Conservation (phyloP, 2,797 vertebrate genomes). For the Balearica regulorum region DNA sequence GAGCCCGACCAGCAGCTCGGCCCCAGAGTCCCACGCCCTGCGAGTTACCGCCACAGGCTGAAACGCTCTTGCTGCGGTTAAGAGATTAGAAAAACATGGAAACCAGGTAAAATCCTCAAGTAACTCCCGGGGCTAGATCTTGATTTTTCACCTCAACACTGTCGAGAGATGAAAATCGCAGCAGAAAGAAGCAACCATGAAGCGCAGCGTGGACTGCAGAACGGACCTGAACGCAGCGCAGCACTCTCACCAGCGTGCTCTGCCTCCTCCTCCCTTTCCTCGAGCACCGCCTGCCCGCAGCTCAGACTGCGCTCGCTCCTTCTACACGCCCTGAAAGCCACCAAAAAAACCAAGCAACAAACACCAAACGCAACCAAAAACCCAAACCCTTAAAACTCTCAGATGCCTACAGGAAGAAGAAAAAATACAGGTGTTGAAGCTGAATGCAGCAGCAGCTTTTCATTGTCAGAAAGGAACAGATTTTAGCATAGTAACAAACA, state of each 20-base stretch:
- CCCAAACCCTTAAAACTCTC: background rate
- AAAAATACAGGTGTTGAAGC: background rate
- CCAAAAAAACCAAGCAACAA: no score
- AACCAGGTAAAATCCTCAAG: background rate
- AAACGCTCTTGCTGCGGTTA: background rate
- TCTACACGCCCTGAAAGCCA: background rate
- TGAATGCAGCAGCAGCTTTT: background rate
- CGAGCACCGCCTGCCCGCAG: background rate
- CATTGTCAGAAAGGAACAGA: background rate
- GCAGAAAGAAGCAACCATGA: background rate
- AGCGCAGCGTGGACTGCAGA: background rate
- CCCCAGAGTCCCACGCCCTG: background rate
- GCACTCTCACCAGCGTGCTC: accelerated
- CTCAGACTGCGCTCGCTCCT: background rate
- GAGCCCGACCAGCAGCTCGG: accelerated
- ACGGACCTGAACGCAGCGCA: background rate
- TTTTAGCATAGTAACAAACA: background rate
- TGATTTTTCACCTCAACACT: background rate
- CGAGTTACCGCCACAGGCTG: accelerated
- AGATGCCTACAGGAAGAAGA: background rate
- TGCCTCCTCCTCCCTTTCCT: background rate
- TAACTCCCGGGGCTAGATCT: background rate
- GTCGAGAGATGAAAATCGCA: background rate
- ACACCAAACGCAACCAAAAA: no score
- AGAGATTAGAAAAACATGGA: background rate